Conservation (phyloP, 2,113 vertebrate species). For the Osmerus mordax region DNA sequence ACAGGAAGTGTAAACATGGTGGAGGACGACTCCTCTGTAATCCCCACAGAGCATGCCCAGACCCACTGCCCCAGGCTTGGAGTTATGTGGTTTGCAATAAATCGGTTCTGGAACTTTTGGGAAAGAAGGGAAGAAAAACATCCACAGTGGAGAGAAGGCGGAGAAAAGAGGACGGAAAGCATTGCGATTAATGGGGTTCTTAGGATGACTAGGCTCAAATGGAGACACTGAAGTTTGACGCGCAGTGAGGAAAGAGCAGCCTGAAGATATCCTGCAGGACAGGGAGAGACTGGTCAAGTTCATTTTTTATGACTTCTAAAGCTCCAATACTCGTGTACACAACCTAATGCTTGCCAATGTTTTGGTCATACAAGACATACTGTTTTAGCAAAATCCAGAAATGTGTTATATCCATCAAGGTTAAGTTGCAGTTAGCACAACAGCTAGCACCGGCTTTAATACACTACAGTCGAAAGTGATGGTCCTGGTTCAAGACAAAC, state of each 20-base stretch:
- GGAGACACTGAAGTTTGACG: conserved; percentile 62
- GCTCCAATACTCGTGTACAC: too few species aligned
- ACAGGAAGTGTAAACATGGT: conserved; percentile 65
- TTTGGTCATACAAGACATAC: too few species aligned
- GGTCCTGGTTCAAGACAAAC: too few species aligned
- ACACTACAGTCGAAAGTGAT: too few species aligned
- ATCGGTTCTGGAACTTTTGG: conserved; percentile 58
- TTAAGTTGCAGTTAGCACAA: too few species aligned
- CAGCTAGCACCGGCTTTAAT: too few species aligned
- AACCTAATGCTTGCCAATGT: too few species aligned
- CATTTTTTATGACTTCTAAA: too few species aligned
- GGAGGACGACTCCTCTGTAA: conserved; percentile 63
- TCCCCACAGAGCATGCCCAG: conserved; percentile 58
- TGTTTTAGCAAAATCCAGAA: too few species aligned
- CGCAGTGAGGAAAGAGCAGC: conserved; percentile 12
- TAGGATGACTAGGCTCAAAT: conserved; percentile 83
- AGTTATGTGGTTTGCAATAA: conserved; percentile 59
- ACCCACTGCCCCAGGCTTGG: conserved; percentile 60
- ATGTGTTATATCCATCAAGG: too few species aligned
- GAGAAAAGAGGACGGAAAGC: conserved; percentile 49
- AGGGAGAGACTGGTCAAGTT: not conserved
- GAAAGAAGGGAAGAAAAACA: conserved; percentile 34
- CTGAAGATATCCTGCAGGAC: not conserved
- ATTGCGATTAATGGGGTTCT: conserved; percentile 65
- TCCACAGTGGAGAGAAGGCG: conserved; percentile 16